phyloP scores from a whole-genome alignment of 1,140 invertebrate genomes.

The Caenorhabditis latens region DNA sequence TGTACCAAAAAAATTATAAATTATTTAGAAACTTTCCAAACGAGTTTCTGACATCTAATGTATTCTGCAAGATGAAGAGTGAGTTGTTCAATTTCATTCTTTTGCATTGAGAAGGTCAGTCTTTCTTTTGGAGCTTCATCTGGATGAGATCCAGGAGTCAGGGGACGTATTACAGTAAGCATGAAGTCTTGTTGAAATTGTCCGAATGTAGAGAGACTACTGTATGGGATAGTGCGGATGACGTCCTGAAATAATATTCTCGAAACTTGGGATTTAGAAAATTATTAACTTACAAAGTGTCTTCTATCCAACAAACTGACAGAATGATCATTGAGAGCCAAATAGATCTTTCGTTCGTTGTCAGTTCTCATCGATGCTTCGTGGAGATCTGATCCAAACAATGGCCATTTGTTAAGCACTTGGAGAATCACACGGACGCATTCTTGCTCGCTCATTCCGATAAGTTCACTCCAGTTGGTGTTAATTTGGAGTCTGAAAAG shows the following conservation, averaged over 20 bases:
- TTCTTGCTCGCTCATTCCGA: constrained; percentile 67
- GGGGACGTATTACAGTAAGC: constrained; percentile 67
- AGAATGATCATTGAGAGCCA: constrained; percentile 63
- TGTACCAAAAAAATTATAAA: background rate
- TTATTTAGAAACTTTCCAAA: constrained; percentile 71
- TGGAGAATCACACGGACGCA: constrained; percentile 69
- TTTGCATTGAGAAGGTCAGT: constrained; percentile 70
- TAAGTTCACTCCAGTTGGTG: constrained; percentile 68
- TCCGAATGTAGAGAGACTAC: constrained; percentile 70
- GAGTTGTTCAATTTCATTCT: constrained; percentile 70
- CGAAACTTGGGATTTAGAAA: constrained; percentile 80
- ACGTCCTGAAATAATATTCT: constrained; percentile 66
- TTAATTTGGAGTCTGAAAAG: constrained; percentile 52
- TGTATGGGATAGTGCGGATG: constrained; percentile 68
- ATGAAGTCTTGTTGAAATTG: constrained; percentile 72
- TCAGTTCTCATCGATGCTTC: constrained; percentile 68
- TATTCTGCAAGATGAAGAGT: constrained; percentile 73
- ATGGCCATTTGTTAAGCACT: constrained; percentile 70
- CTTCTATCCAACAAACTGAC: constrained; percentile 32
- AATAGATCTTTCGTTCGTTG: constrained; percentile 64
- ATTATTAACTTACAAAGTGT: constrained; percentile 17
- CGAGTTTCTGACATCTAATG: constrained; percentile 72
- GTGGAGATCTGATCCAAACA: constrained; percentile 70
- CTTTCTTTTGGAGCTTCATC: constrained; percentile 71
- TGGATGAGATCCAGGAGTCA: constrained; percentile 67